Evolutionary conservation across 2,888 invertebrate species (phyloP).

Genomic region (Odontothrips loti): DNA sequence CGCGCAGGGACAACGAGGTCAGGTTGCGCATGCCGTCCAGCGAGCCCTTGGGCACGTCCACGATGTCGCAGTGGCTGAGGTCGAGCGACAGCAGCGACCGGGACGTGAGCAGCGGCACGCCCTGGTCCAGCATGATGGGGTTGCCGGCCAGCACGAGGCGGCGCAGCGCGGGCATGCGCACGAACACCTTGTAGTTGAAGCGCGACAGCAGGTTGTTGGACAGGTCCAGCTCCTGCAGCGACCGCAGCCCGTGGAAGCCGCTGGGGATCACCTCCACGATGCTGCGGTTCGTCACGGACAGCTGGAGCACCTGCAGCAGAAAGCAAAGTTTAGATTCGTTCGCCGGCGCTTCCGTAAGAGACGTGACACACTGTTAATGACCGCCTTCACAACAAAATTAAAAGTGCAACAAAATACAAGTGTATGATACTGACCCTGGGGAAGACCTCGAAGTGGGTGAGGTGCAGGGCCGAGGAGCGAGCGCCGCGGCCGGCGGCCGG

Average conservation of each 20-base stretch:
- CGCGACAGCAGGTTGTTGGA: not conserved
- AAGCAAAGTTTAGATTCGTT: too few species aligned
- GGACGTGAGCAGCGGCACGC: not conserved
- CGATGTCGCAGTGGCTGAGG: slow-evolving; percentile 12
- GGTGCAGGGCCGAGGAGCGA: slow-evolving; percentile 8
- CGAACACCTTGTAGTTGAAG: slow-evolving; percentile 21
- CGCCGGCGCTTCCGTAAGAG: too few species aligned
- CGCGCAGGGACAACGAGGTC: not conserved
- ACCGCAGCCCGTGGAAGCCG: slow-evolving; percentile 14
- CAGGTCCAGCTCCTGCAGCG: not conserved
- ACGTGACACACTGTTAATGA: too few species aligned
- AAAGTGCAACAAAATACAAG: too few species aligned
- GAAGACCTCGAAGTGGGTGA: slow-evolving; percentile 19
- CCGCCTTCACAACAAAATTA: too few species aligned
- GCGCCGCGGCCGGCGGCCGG: slow-evolving; percentile 4
- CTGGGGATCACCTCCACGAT: not conserved
- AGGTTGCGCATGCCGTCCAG: slow-evolving; percentile 19
- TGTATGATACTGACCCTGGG: slow-evolving; percentile 1
- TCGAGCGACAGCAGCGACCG: slow-evolving; percentile 11
- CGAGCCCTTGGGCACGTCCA: not conserved
- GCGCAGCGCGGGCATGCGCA: slow-evolving; percentile 5
- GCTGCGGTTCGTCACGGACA: slow-evolving; percentile 12
- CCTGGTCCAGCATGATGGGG: not conserved
- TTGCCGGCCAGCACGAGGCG: slow-evolving; percentile 9
- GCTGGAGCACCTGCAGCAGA: slow-evolving; percentile 5